Percentiles rank a stretch among this genome's conserved stretches.
Evolutionary conservation across 2,797 vertebrate species (phyloP).

Genomic region (Etheostoma perlongum): DNA sequence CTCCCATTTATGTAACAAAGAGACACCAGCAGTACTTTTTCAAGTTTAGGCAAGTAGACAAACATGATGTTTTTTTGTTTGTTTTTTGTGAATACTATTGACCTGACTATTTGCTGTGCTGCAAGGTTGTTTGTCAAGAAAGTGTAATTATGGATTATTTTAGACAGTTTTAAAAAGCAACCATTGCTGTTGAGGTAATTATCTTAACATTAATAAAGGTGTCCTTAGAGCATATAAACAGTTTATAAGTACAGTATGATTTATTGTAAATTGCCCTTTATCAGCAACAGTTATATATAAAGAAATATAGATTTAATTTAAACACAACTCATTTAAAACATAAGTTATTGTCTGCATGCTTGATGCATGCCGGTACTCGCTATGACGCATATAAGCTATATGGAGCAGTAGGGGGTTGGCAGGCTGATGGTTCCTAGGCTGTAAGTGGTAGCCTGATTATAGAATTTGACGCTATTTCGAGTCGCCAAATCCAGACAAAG

Average conservation of each 20-base stretch:
- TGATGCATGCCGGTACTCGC: constrained; percentile 33
- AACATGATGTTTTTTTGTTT: background rate
- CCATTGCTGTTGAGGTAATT: background rate
- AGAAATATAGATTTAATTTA: background rate
- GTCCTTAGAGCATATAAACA: background rate
- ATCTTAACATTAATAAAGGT: too few species aligned
- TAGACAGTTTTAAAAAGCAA: background rate
- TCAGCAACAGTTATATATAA: background rate
- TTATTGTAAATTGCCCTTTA: background rate
- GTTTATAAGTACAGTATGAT: background rate
- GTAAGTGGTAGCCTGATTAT: constrained; percentile 43
- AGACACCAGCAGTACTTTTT: background rate
- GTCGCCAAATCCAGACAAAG: constrained; percentile 49
- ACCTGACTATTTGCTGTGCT: background rate
- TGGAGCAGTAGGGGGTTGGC: constrained; percentile 47
- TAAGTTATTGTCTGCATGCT: constrained; percentile 10
- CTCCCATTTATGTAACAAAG: background rate
- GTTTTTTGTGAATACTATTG: background rate
- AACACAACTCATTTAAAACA: background rate
- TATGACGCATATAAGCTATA: constrained; percentile 69
- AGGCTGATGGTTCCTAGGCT: constrained; percentile 49
- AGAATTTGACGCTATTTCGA: constrained; percentile 64
- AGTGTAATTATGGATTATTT: background rate
- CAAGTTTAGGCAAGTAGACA: background rate
- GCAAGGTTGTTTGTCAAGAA: background rate